Base-by-base conservation (phyloP, 2,113 vertebrate genomes). In the Heterochromis multidens region DNA sequence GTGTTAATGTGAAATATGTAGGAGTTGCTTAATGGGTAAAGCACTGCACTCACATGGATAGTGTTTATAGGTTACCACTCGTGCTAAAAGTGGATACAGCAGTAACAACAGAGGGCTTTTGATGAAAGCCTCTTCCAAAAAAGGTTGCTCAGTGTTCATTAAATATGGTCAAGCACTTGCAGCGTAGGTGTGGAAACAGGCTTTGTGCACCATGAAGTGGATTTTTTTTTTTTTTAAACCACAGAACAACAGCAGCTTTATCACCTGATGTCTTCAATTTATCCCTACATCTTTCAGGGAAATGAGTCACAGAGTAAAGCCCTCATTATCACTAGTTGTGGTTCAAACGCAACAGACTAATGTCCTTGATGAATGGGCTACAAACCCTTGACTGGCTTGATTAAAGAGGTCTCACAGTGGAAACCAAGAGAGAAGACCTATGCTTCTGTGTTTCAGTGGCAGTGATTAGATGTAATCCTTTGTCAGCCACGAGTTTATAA, bases 121-220 rank as follows among this genome's bases (percentile, higher is more conserved):
- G 46, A 61, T 90, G 49, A 90, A 87, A 88, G 72, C 60, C 43
- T 70, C 17, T 59, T 77, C 29, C 27, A 65, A 65, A 87, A 77
- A 78, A 67, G 67, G 46, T 33, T 43, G 43, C 19, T 43, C 21
- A 19, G 35, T 65, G 59, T 67, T 85, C 57, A 85, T 85, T 85
- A 74, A 72, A 83, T 81, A 60, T 79, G 54, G 67, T 49, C 33
- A 40, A 72, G 61, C 56, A 65, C 60, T 87, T 16, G 6, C 29
- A 77, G 80, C 4, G 91, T 90, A 83, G 88, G 77, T 81, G 72
- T 83, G 79, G 67, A 88, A 87, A 89, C 70, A 70, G 77, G 52
- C 67, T 86, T 80, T 67, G 79, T 49, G 31, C 5, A 52, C 13
- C 12, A 27, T 80, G 72, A 88, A 84, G 78, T 81, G 77, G 83